phyloP scores from a whole-genome alignment of 2,797 vertebrate genomes.

The Mormyrops attenuatus region DNA sequence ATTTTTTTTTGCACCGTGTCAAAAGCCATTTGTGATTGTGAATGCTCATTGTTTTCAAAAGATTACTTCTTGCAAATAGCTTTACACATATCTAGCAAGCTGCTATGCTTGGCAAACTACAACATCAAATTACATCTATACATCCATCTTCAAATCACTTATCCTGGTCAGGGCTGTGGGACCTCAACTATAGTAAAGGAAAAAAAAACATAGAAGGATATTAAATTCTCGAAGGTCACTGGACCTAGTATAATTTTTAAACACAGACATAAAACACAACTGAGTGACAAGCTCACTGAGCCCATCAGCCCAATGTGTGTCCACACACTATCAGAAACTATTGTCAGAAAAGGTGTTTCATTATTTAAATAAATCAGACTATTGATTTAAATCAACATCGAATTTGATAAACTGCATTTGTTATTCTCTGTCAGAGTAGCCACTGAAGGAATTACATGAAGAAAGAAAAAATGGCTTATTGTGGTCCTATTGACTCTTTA shows the following conservation, averaged over 20 bases:
- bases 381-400: not conserved
- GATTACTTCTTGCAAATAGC: not conserved
- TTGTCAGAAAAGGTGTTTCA: not conserved
- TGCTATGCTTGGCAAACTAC: not conserved
- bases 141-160: not conserved
- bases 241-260: not conserved
- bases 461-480: not conserved
- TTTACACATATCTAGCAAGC: not conserved
- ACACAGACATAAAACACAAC: not conserved
- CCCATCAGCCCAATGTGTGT: not conserved
- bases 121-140: not conserved
- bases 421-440: conserved; percentile 78
- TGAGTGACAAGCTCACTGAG: not conserved
- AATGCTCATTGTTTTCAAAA: not conserved
- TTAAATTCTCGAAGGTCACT: not conserved
- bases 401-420: conserved; percentile 50
- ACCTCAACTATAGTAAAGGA: not conserved
- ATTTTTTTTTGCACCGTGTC: not conserved
- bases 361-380: not conserved
- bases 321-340: not conserved
- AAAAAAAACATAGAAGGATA: not conserved
- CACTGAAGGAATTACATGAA: conserved; percentile 58
- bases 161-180: not conserved
- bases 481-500: not conserved
- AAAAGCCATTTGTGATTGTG: not conserved